Conservation (phyloP, 2,113 vertebrate species). For the Oostethus manadensis region DNA sequence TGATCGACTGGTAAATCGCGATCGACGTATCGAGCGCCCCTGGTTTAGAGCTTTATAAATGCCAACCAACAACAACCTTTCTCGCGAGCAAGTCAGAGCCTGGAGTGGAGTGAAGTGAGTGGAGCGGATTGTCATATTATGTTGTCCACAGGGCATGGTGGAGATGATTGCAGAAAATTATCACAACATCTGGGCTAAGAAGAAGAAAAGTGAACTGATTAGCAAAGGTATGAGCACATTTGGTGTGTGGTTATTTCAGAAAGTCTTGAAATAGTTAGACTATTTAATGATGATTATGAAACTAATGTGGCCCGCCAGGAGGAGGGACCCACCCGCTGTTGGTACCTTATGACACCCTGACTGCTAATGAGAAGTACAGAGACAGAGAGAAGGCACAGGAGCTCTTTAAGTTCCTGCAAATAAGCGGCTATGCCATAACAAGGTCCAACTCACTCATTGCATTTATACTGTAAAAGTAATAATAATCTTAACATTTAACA, state of each 20-base stretch:
- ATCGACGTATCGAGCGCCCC: no score
- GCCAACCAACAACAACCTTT: no score
- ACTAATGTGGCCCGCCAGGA: conserved; percentile 66
- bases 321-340: conserved; percentile 89
- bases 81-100: no score
- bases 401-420: conserved; percentile 90
- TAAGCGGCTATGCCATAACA: conserved; percentile 79
- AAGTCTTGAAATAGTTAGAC: neutral
- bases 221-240: conserved; percentile 76
- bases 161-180: conserved; percentile 97
- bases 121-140: neutral
- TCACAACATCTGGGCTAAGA: conserved; percentile 98
- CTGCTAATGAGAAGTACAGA: conserved; percentile 92
- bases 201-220: conserved; percentile 89
- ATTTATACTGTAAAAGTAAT: no score
- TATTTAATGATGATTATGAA: neutral
- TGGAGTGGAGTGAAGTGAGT: no score
- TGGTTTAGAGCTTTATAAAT: no score
- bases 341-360: conserved; percentile 94
- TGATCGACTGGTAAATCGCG: no score
- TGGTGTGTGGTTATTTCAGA: neutral
- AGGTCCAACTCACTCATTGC: conserved; percentile 46
- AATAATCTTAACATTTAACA: no score
- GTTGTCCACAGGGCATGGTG: conserved; percentile 81
- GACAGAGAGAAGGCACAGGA: conserved; percentile 96